phyloP scores from a whole-genome alignment of 2,113 vertebrate genomes.

The Thunnus maccoyii region DNA sequence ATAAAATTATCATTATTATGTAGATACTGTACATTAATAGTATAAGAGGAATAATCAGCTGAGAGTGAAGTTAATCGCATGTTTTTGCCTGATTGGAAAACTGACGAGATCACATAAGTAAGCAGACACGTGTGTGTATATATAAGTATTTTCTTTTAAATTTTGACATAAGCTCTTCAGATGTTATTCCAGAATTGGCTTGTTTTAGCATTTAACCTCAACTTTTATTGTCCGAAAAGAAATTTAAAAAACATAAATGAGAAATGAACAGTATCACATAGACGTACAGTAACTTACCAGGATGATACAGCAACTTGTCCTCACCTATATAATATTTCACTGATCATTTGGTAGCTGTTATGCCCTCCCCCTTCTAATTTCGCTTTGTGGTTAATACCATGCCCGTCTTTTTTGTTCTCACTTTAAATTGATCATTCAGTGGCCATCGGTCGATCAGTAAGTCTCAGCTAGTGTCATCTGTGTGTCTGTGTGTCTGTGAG shows the following conservation, averaged over 20 bases:
- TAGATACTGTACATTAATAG: conserved; percentile 1
- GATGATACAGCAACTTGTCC: neutral
- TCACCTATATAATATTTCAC: neutral
- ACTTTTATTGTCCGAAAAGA: neutral
- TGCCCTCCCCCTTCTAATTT: conserved; percentile 41
- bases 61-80: neutral
- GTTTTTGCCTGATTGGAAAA: neutral
- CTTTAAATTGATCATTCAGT: conserved; percentile 82
- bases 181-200: too few relatives aligned
- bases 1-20: neutral
- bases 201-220: neutral
- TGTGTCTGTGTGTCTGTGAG: conserved; percentile 48
- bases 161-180: neutral
- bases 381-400: conserved; percentile 70
- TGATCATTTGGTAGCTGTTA: conserved; percentile 39
- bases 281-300: neutral
- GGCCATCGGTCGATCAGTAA: conserved; percentile 85
- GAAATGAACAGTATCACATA: neutral
- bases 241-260: neutral
- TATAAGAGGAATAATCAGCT: neutral
- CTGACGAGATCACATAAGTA: too few relatives aligned
- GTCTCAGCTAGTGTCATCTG: conserved; percentile 73
- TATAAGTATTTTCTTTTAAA: neutral
- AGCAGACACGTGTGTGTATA: neutral
- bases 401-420: conserved; percentile 75